Evolutionary conservation across 1,140 invertebrate genomes (phyloP), one percentile per base, ranked within the genome.

Genomic region (Drosophila albomicans): DNA sequence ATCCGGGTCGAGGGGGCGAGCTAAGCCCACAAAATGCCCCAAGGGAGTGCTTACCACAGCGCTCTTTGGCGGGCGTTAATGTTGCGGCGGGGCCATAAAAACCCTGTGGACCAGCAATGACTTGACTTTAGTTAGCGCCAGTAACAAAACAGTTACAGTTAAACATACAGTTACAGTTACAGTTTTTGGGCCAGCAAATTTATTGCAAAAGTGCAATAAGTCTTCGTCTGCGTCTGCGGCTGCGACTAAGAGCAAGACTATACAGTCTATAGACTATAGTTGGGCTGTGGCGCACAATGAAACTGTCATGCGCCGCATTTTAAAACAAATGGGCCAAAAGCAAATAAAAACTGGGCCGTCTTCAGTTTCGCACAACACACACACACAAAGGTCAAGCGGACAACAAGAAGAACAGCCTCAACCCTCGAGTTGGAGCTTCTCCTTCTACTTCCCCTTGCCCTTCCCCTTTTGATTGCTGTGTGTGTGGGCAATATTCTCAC

Each of bases 341-440:
- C 82, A 84, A 89, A 87, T 87, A 87, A 88, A 88, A 84, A 84
- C 84, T 87, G 85, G 73, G 65, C 84, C 76, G 77, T 79, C 82
- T 87, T 70, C 65, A 68, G 56, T 66, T 71, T 74, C 76, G 65
- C 76, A 64, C 67, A 67, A 38, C 35, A 61, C 48, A 46, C 48
- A 46, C 48, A 61, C 32, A 35, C 62, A 73, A 61, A 73, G 63
- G 58, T 67, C 74, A 73, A 64, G 54, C 28, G 62, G 48, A 58
- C 5, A 38, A 43, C 41, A 43, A 43, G 32, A 38, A 5, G 5
- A 5, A 20, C 10, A n/a, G 2, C 49, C 28, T 8, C 43, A n/a
- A 46, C 1, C 15, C 6, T 49, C 15, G 1, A n/a, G 25, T 52
- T 52, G 5, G 1, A n/a, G 13, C 41, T 25, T 35, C 58, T 15